A percentile compares a stretch with the other conserved stretches of the same genome.
These are phyloP conservation scores for Tiliqua scincoides DNA, from an alignment of 2,113 vertebrate species.

Conservation along the genomic window DNA sequence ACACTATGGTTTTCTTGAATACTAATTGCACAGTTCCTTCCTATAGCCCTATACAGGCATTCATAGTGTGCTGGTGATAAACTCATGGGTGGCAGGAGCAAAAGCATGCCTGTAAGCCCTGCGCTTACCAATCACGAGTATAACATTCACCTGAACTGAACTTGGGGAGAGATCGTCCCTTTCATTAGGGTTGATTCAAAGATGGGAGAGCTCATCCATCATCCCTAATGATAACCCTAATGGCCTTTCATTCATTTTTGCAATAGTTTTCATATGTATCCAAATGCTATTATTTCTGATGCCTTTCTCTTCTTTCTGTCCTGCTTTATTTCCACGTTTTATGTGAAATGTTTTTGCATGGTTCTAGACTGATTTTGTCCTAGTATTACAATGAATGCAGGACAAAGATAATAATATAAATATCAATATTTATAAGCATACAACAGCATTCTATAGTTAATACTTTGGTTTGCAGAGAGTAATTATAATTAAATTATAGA, in stretches of 20 bases:
- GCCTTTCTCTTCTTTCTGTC: not conserved
- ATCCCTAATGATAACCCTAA: not conserved
- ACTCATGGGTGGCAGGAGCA: too few relatives aligned
- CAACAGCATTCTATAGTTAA: conserved; percentile 25
- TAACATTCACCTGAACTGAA: too few relatives aligned
- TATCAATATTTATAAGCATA: conserved; percentile 27
- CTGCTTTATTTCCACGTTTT: not conserved
- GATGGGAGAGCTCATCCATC: not conserved
- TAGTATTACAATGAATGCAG: conserved; percentile 21
- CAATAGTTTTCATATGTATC: not conserved
- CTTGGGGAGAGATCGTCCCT: too few relatives aligned
- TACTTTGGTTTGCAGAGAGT: not conserved
- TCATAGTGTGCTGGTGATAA: too few relatives aligned
- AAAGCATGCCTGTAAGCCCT: too few relatives aligned
- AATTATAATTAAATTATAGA: conserved; percentile 46
- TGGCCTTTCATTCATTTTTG: not conserved
- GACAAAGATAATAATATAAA: not conserved
- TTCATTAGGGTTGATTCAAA: too few relatives aligned
- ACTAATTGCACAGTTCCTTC: too few relatives aligned
- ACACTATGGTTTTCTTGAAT: too few relatives aligned
- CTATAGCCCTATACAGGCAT: too few relatives aligned
- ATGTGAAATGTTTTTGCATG: not conserved
- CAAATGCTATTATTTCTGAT: not conserved
- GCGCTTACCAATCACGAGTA: too few relatives aligned
- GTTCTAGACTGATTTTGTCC: not conserved